Evolutionary conservation across 2,113 vertebrate species (phyloP), one percentile per base, ranked within the genome.

Genomic region (Brachypteracias leptosomus): DNA sequence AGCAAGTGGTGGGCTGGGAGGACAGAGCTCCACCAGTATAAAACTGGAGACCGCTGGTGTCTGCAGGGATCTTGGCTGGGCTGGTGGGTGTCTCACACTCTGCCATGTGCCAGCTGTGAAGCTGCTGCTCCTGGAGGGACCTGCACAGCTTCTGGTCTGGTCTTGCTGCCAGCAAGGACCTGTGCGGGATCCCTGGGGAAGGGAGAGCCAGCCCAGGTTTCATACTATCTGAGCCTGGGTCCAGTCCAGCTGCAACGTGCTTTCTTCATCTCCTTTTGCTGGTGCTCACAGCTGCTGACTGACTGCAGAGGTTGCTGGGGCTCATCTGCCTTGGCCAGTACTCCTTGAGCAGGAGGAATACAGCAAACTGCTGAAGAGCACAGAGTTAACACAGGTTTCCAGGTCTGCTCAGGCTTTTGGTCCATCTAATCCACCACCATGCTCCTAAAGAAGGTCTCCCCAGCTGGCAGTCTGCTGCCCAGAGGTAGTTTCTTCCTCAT

Each of bases 101-200:
- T 54, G 36, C 57, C 0, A 1, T 5, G 16, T 7, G n/a, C 36
- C 0, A 46, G 67, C n/a, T 8, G 40, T 3, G 44, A 40, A 58
- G 36, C 59, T 54, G n/a, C 62, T 13, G 29, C 88, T 88, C 52
- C 76, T 25, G 35, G 42, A 57, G 38, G 33, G 72, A 19, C 59
- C 61, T 52, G 52, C 26, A 24, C 36, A 44, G 71, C 16, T 40
- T 57, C 62, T 49, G 51, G 3, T 87, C 31, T 4, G 14, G 18
- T 49, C 65, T 13, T 25, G 73, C n/a, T 72, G 82, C 49, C 71
- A 54, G 62, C 58, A 38, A 28, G 66, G 74, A 72, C 11, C 62
- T 14, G 20, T 38, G 73, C 2, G 22, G 13, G 54, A 24, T 52
- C 8, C 49, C 8, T 1, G 3, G 49, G 80, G 5, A 26, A 59